Evolutionary conservation across 2,113 vertebrate genomes (phyloP), one percentile per base, ranked within the genome.

Genomic region (Platanista minor): DNA sequence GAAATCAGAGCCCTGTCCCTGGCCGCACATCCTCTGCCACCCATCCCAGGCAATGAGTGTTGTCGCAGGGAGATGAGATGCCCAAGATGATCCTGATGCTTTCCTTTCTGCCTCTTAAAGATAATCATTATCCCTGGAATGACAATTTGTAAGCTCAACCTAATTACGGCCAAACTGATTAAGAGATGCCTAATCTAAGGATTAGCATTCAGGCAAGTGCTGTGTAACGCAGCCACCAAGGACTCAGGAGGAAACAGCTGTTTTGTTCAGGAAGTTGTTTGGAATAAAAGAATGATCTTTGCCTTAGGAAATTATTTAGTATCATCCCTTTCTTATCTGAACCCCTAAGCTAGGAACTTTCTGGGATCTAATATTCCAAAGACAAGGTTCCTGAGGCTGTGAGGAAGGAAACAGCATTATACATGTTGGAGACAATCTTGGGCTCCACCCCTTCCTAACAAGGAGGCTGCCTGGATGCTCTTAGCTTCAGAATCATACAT

Each of bases 141-240:
- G 92, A 92, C 84, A 87, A 80, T 97, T 91, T 95, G 92, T 97
- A 97, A 97, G 89, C 87, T 90, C 87, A 92, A 25, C 87, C 92
- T 97, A 95, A 97, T 97, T 96, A 96, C 4, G 4, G 90, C 64
- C 96, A 97, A 97, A 97, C 91, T 97, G 97, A 97, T 96, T 95
- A 97, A 97, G 94, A 97, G 94, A 96, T 67, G 81, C 90, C 88
- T 97, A 95, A 96, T 96, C 84, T 95, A 92, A 88, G 95, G 92
- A 95, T 97, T 97, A 96, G 92, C 96, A 92, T 94, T 87, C 18
- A 49, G 46, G 84, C 94, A 96, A 97, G 91, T 95, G 84, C 92
- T 92, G 92, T 75, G 90, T 97, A 85, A 97, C 61, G 94, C 84
- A 92, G 69, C 90, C 92, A 81, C 80, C 15, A 61, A 96, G 90